These are phyloP conservation scores for Mactromeris polynyma DNA, from an alignment of 2,888 invertebrate species.

Conservation along the genomic window DNA sequence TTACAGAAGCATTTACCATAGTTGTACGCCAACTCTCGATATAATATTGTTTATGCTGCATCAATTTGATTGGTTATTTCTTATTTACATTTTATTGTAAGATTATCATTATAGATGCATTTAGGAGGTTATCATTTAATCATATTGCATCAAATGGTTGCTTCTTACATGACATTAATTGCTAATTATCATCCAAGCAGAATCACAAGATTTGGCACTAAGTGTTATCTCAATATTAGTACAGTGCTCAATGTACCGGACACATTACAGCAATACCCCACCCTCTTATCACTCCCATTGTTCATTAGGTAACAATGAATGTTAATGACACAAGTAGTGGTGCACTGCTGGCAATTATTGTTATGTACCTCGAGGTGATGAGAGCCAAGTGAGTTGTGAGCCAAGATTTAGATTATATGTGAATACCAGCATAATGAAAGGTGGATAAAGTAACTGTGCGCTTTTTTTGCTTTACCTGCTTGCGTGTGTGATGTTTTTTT, in stretches of 20 bases:
- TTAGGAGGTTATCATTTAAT: not conserved
- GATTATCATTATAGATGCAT: not conserved
- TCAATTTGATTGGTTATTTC: not conserved
- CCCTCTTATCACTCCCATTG: not conserved
- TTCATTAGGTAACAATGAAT: not conserved
- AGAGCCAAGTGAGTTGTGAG: not conserved
- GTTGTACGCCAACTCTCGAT: too few relatives aligned
- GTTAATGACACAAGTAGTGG: conserved; percentile 8
- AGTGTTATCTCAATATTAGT: conserved; percentile 43
- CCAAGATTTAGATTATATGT: not conserved
- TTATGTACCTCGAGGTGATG: not conserved
- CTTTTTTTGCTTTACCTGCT: not conserved
- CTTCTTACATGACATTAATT: conserved; percentile 32
- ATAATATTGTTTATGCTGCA: not conserved
- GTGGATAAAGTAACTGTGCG: not conserved
- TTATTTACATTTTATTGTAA: not conserved
- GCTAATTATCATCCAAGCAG: conserved; percentile 23
- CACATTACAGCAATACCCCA: not conserved
- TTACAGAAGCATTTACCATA: too few relatives aligned
- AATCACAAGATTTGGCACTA: conserved; percentile 43
- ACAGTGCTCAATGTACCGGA: not conserved
- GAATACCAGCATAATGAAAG: not conserved
- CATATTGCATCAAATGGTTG: not conserved
- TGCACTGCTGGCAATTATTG: not conserved
- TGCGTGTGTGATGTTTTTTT: not conserved